phyloP scores from a whole-genome alignment of 2,888 invertebrate genomes.

The Stegana nigrithorax region DNA sequence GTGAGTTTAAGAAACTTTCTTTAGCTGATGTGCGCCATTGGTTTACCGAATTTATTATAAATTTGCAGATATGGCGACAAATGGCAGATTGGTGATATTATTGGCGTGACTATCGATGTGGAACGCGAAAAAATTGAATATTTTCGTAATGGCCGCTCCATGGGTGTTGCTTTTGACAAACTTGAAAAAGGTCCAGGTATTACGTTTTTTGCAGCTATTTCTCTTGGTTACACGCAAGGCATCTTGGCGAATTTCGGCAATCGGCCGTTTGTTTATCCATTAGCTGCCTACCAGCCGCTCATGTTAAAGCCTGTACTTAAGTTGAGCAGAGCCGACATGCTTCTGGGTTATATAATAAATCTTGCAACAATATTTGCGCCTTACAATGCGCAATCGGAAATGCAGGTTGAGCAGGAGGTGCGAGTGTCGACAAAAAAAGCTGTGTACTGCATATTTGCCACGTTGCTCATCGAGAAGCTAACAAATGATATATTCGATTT shows the following conservation, averaged over 20 bases:
- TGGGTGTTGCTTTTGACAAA: constrained; percentile 80
- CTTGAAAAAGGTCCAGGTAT: constrained; percentile 79
- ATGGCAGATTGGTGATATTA: constrained; percentile 87
- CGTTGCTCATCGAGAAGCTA: constrained; percentile 73
- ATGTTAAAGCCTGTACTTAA: constrained; percentile 70
- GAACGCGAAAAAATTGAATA: constrained; percentile 78
- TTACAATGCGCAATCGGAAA: constrained; percentile 48
- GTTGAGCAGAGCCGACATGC: constrained; percentile 56
- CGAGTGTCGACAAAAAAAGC: constrained; percentile 68
- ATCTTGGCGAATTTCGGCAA: constrained; percentile 84
- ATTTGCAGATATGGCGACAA: constrained; percentile 76
- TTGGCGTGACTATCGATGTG: constrained; percentile 80
- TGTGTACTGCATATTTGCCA: constrained; percentile 71
- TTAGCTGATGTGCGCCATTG: no score
- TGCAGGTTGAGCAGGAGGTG: constrained; percentile 25
- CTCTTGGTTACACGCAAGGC: constrained; percentile 81
- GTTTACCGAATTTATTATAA: not conserved
- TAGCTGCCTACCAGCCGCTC: constrained; percentile 76
- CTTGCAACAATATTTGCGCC: constrained; percentile 60
- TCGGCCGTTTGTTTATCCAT: constrained; percentile 76
- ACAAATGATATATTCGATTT: constrained; percentile 74
- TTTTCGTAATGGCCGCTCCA: constrained; percentile 78
- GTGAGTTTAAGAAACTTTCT: constrained; percentile 44
- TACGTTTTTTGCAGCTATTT: constrained; percentile 85
- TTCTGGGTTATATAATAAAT: constrained; percentile 64